Evolutionary conservation across 2,797 vertebrate species (phyloP).

Genomic region (Syngnathus acus): DNA sequence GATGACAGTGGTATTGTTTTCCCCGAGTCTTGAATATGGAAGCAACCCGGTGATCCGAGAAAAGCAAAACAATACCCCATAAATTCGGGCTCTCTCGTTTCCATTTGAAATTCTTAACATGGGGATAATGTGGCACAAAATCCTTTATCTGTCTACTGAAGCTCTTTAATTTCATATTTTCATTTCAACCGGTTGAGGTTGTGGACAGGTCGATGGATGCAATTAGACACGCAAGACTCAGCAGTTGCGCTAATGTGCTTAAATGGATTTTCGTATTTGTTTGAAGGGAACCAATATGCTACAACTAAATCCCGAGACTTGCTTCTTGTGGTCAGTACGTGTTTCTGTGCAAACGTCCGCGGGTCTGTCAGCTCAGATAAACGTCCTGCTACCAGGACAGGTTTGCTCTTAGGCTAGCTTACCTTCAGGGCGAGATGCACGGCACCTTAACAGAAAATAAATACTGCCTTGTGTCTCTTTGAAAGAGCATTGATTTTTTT

Average conservation of each 20-base stretch:
- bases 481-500: constrained; percentile 60
- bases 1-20: not conserved
- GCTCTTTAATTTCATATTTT: constrained; percentile 64
- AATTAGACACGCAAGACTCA: constrained; percentile 59
- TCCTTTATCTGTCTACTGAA: constrained; percentile 37
- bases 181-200: constrained; percentile 51
- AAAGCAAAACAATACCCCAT: not conserved
- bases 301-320: constrained; percentile 43
- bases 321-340: constrained; percentile 40
- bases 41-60: not conserved
- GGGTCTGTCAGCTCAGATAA: constrained; percentile 29
- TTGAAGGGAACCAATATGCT: constrained; percentile 55
- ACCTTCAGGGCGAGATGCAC: constrained; percentile 22
- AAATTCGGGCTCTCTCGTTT: not conserved
- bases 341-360: constrained; percentile 11
- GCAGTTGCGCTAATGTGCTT: constrained; percentile 67
- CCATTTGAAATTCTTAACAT: not conserved
- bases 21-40: not conserved
- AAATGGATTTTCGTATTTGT: constrained; percentile 64
- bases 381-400: constrained; percentile 30
- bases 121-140: constrained; percentile 16
- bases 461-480: constrained; percentile 47
- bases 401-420: constrained; percentile 29
- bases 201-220: constrained; percentile 60
- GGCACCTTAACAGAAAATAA: constrained; percentile 52